phyloP scores from a whole-genome alignment of 2,888 invertebrate genomes.

The Tenthredo scrophulariae region DNA sequence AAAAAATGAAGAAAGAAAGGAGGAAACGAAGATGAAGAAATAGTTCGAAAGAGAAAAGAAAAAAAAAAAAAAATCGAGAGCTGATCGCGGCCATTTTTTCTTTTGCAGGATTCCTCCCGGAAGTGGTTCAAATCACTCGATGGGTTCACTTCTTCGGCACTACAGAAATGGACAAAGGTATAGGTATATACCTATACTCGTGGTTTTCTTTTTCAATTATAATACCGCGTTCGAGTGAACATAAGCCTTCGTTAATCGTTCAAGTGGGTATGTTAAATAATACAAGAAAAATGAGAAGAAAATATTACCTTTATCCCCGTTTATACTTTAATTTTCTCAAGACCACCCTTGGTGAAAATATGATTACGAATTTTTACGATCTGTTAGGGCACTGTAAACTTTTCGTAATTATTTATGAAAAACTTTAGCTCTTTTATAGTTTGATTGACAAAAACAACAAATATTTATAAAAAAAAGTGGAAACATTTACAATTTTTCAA shows the following conservation, averaged over 20 bases:
- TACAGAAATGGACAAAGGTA: not conserved
- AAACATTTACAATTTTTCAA: too few relatives aligned
- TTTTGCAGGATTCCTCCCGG: not conserved
- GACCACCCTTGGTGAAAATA: too few relatives aligned
- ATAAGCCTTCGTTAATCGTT: not conserved
- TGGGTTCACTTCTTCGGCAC: not conserved
- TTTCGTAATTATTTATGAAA: too few relatives aligned
- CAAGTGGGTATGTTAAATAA: not conserved
- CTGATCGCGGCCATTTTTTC: constrained; percentile 8
- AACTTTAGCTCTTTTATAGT: too few relatives aligned
- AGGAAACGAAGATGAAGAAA: not conserved
- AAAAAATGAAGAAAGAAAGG: too few relatives aligned
- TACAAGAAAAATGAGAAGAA: not conserved
- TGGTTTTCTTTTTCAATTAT: not conserved
- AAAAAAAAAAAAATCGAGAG: not conserved
- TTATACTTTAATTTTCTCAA: too few relatives aligned
- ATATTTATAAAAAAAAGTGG: too few relatives aligned
- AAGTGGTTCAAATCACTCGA: not conserved
- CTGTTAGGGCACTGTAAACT: too few relatives aligned
- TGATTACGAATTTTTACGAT: too few relatives aligned
- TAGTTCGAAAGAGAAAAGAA: not conserved
- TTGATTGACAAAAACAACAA: too few relatives aligned
- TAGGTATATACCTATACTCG: not conserved
- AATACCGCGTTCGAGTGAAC: not conserved
- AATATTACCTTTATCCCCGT: too few relatives aligned